These are phyloP conservation scores for Hymenopus coronatus DNA, from an alignment of 2,888 invertebrate species.

Conservation along the genomic window DNA sequence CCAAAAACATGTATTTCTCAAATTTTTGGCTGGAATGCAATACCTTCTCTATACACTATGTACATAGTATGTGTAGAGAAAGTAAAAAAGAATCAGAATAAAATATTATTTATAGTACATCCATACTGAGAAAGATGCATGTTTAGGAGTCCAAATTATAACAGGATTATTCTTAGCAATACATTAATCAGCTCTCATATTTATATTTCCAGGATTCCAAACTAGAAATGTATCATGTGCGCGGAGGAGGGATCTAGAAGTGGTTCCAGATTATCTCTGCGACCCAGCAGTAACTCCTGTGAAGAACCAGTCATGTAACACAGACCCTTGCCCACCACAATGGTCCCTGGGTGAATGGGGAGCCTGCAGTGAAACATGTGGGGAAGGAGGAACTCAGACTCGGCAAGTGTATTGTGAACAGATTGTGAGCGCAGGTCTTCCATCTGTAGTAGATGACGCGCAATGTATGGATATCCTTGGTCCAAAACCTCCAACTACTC, in stretches of 20 bases:
- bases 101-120: too few species aligned
- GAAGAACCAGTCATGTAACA: conserved; percentile 68
- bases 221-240: conserved; percentile 77
- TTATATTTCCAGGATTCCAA: conserved; percentile 48
- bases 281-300: conserved; percentile 72
- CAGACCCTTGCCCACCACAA: conserved; percentile 71
- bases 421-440: conserved; percentile 67
- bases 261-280: conserved; percentile 74
- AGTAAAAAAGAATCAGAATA: too few species aligned
- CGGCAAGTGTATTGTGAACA: conserved; percentile 77
- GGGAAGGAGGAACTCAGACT: conserved; percentile 67
- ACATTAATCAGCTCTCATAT: too few species aligned
- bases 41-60: too few species aligned
- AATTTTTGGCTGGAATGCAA: too few species aligned
- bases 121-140: too few species aligned
- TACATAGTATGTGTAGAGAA: too few species aligned
- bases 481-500: conserved; percentile 64
- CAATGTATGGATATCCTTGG: conserved; percentile 67
- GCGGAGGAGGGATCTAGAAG: conserved; percentile 65
- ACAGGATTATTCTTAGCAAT: too few species aligned
- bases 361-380: conserved; percentile 79
- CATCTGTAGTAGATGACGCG: conserved; percentile 69
- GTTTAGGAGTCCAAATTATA: too few species aligned
- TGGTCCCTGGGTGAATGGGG: conserved; percentile 82
- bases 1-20: too few species aligned